Conservation (phyloP, 2,113 vertebrate genomes). For the Caretta caretta region DNA sequence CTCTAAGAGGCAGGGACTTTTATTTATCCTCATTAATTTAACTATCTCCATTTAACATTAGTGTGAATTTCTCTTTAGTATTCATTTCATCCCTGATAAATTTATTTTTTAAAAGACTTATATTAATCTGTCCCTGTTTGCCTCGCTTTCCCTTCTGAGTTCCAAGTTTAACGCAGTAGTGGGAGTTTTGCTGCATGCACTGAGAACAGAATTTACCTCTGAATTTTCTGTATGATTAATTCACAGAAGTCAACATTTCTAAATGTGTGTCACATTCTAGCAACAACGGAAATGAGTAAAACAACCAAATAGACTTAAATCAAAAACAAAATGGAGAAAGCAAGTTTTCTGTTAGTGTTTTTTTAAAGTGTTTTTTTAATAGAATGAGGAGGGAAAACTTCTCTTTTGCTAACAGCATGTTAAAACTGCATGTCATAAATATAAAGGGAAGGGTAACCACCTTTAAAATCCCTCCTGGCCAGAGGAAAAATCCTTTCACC, state of each 20-base stretch:
- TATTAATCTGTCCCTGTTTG: neutral
- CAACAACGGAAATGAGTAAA: neutral
- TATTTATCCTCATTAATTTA: neutral
- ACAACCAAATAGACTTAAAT: neutral
- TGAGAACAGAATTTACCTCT: neutral
- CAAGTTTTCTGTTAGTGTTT: neutral
- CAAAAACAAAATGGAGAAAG: neutral
- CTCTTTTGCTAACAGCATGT: neutral
- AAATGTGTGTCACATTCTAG: neutral
- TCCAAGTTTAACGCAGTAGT: neutral
- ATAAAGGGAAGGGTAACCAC: too few species aligned
- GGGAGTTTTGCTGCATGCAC: neutral
- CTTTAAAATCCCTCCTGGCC: too few species aligned
- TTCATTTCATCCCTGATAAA: neutral
- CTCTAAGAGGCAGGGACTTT: neutral
- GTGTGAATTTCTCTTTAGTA: neutral
- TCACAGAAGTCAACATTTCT: neutral
- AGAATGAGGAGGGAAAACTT: neutral
- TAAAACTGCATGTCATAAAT: neutral
- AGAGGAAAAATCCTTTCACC: too few species aligned
- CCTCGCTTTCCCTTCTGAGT: neutral
- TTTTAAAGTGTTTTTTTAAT: neutral
- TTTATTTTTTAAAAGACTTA: neutral
- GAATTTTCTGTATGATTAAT: neutral
- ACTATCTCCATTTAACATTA: neutral